Percentiles rank a stretch among this genome's conserved stretches.
phyloP scores from a whole-genome alignment of 2,113 vertebrate species.

The Myrmophylax atrothorax region DNA sequence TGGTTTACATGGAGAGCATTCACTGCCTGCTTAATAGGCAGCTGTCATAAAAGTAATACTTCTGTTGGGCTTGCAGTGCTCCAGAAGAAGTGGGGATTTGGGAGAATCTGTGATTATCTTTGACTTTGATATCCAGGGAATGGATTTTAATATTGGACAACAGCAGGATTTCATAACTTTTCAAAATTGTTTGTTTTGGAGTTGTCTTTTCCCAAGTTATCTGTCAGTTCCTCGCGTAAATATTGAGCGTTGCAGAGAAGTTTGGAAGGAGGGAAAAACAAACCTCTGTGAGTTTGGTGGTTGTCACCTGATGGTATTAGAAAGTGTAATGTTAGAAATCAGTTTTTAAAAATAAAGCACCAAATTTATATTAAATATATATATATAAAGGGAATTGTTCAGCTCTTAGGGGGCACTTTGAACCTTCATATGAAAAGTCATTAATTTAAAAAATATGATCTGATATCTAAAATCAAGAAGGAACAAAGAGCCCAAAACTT shows the following conservation, averaged over 20 bases:
- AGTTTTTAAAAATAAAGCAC: neutral
- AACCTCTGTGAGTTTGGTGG: neutral
- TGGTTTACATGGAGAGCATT: slow-evolving; percentile 11
- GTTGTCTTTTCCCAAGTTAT: neutral
- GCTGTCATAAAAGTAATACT: slow-evolving; percentile 45
- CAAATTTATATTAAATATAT: neutral
- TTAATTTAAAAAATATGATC: slow-evolving; percentile 23
- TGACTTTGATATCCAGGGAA: neutral
- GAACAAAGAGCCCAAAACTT: neutral
- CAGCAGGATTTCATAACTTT: neutral
- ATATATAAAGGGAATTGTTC: neutral
- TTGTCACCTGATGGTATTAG: neutral
- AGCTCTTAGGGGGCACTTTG: neutral
- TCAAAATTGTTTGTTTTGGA: neutral
- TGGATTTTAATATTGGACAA: neutral
- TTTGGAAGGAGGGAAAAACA: neutral
- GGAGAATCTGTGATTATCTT: neutral
- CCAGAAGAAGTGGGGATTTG: neutral
- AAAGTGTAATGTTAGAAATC: neutral
- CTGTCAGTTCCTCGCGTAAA: neutral
- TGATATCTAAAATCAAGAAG: slow-evolving; percentile 40
- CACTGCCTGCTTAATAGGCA: neutral
- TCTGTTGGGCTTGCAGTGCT: neutral
- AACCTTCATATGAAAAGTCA: slow-evolving; percentile 1
- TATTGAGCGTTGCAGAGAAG: neutral